These are phyloP conservation scores for Sebastolobus altivelis DNA, from an alignment of 2,797 vertebrate genomes.

Conservation along the genomic window DNA sequence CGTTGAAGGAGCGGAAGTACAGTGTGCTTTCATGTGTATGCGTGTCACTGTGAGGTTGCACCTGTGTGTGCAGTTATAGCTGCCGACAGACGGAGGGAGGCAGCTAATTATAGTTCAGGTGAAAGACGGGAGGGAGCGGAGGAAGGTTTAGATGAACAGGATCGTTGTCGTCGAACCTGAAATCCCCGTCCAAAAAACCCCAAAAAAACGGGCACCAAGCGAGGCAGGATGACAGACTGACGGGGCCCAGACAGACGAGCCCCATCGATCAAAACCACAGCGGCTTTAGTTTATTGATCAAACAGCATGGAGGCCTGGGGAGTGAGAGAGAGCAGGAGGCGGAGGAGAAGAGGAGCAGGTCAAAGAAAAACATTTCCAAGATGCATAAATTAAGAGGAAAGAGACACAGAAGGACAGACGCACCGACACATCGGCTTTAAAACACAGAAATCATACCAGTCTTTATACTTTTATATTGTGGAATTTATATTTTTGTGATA, in stretches of 20 bases:
- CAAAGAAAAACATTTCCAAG: constrained; percentile 6
- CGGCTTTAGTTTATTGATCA: constrained; percentile 74
- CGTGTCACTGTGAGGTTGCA: constrained; percentile 54
- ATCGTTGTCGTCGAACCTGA: constrained; percentile 33
- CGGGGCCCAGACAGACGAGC: constrained; percentile 53
- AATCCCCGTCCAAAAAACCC: constrained; percentile 23
- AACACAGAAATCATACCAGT: background rate
- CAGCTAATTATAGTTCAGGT: constrained; percentile 76
- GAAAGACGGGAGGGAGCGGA: constrained; percentile 43
- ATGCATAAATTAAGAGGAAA: constrained; percentile 1
- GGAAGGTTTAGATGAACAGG: constrained; percentile 56
- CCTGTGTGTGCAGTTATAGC: constrained; percentile 61
- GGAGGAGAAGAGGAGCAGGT: constrained; percentile 20
- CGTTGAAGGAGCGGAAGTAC: constrained; percentile 42
- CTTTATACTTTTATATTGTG: background rate
- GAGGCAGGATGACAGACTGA: constrained; percentile 53
- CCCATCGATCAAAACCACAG: constrained; percentile 76
- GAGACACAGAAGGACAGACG: background rate
- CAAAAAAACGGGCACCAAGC: constrained; percentile 26
- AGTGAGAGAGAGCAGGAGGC: constrained; percentile 41
- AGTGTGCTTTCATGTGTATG: constrained; percentile 24
- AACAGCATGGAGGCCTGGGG: constrained; percentile 47
- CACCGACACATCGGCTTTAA: background rate
- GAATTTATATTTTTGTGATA: background rate
- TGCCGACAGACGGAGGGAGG: constrained; percentile 64